A percentile compares a stretch with the other conserved stretches of the same genome.
phyloP scores from a whole-genome alignment of 2,113 vertebrate genomes.

The Psittacus erithacus region DNA sequence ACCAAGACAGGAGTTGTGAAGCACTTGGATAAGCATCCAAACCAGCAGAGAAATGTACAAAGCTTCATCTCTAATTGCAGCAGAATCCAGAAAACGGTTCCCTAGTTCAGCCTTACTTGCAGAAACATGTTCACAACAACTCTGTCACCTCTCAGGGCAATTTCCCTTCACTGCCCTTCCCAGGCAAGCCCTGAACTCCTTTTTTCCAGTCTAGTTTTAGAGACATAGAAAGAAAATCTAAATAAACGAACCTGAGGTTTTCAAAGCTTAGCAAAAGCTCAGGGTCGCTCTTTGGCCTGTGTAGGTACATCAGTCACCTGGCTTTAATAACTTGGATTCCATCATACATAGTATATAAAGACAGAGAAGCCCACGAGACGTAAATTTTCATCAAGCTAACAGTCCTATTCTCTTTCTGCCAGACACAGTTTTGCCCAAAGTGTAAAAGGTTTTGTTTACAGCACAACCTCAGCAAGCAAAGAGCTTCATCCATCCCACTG shows the following conservation, averaged over 20 bases:
- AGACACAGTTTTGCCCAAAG: neutral
- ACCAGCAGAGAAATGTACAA: neutral
- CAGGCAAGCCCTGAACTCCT: neutral
- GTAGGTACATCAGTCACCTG: neutral
- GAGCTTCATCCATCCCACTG: neutral
- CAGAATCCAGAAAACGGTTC: neutral
- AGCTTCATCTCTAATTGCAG: neutral
- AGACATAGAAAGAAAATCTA: slow-evolving; percentile 2
- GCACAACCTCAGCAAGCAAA: neutral
- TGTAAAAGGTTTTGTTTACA: neutral
- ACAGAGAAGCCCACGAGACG: neutral
- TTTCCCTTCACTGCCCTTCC: neutral
- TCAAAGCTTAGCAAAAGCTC: neutral
- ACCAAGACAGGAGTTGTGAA: neutral
- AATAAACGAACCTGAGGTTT: slow-evolving; percentile 31
- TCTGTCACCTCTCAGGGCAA: neutral
- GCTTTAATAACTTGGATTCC: slow-evolving; percentile 7
- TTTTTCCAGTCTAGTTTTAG: neutral
- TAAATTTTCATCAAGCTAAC: slow-evolving; percentile 31
- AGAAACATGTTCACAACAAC: neutral
- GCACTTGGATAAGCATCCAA: neutral
- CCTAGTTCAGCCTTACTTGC: rapidly evolving
- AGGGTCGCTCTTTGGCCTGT: neutral
- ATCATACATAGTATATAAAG: neutral
- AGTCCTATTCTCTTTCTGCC: neutral